Conservation (phyloP, 2,888 invertebrate genomes). For the Drosophila acutilabella region DNA sequence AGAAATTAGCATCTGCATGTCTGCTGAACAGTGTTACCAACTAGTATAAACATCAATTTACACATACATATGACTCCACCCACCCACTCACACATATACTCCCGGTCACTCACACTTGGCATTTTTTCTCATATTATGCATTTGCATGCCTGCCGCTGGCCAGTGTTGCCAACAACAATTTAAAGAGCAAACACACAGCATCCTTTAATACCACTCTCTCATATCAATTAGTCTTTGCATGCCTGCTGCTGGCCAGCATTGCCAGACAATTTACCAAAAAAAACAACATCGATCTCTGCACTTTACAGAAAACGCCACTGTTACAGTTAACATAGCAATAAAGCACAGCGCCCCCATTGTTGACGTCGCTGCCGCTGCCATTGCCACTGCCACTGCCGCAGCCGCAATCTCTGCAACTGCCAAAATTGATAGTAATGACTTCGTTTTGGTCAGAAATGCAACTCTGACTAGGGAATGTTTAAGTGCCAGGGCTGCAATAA, state of each 20-base stretch:
- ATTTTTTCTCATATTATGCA: conserved; percentile 4
- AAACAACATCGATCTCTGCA: conserved; percentile 52
- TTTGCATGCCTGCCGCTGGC: neutral
- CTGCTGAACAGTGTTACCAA: conserved; percentile 7
- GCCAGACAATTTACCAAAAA: conserved; percentile 40
- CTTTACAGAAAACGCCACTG: conserved; percentile 63
- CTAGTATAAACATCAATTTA: neutral
- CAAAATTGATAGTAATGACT: neutral
- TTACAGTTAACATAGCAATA: conserved; percentile 56
- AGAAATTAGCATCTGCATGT: conserved; percentile 19
- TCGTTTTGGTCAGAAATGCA: conserved; percentile 17
- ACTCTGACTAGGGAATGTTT: conserved; percentile 42
- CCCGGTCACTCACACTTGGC: neutral
- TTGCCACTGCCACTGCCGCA: conserved; percentile 28
- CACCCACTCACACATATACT: neutral
- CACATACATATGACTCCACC: neutral
- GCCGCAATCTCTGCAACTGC: conserved; percentile 26
- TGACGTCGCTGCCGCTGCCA: conserved; percentile 29
- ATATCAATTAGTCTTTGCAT: conserved; percentile 12
- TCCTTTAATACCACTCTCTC: neutral
- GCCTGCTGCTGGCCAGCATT: conserved; percentile 20
- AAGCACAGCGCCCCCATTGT: conserved; percentile 41
- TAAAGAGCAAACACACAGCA: neutral
- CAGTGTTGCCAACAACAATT: neutral
- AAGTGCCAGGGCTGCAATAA: conserved; percentile 29